Base-by-base conservation (phyloP, 2,797 vertebrate genomes). In the Catharus ustulatus region DNA sequence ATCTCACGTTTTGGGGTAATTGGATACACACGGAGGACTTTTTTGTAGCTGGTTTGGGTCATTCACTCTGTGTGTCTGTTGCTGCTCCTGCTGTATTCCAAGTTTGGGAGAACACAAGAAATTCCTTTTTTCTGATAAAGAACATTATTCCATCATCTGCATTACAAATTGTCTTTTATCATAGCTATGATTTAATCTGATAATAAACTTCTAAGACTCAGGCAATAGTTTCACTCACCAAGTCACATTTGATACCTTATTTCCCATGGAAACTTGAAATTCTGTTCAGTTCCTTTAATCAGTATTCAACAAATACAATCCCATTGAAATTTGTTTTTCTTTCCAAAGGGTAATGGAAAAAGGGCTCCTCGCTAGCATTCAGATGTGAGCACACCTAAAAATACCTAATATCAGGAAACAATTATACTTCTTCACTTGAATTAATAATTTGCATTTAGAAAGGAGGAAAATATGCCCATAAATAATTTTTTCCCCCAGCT, bases 361-460 rank as follows among this genome's bases (percentile, higher is more conserved):
- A 88, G 78, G 73, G 68, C 74, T 87, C 51, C 87, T 72, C 7
- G 43, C 91, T 55, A 72, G 73, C 74, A 92, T 88, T 92, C 79
- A 92, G 68, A 78, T 79, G 66, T 20, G 36, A 95, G 76, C 55
- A 91, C 76, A 92, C 73, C 93, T 89, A 87, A 91, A 94, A 94
- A 92, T 85, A 95, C 76, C 91, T 77, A 91, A 29, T 86, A 88
- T 73, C 89, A 92, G 89, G 89, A 96, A 97, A 96, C 85, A 94
- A 91, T 89, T 93, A 87, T 58, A 89, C 66, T 48, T 77, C 89
- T 90, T 89, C 89, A 58, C 75, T 92, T 84, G 84, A 96, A 96
- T 94, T 89, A 76, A 94, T 80, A 87, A 93, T 91, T 84, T 83
- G 78, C 75, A 87, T 89, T 94, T 93, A 84, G 64, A 93, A 96